These are phyloP conservation scores for Crotalus helleri DNA, from an alignment of 2,113 vertebrate species.

Conservation along the genomic window DNA sequence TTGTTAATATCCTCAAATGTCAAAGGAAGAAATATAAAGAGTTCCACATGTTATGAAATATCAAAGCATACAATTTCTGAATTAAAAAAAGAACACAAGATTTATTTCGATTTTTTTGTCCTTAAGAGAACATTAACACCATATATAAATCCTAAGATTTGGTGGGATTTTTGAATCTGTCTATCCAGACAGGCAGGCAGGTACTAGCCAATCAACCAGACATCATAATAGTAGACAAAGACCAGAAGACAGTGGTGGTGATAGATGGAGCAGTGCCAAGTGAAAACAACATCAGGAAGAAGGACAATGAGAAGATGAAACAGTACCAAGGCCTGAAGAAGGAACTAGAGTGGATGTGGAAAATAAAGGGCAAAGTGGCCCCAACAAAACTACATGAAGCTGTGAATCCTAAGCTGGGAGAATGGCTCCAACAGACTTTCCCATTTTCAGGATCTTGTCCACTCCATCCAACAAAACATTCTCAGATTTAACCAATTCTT, in stretches of 20 bases:
- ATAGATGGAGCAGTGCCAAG: background rate
- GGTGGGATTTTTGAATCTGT: background rate
- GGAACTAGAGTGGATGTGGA: background rate
- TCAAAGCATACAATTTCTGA: background rate
- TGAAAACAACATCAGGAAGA: background rate
- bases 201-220: background rate
- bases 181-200: background rate
- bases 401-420: background rate
- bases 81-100: background rate
- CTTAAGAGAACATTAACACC: background rate
- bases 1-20: background rate
- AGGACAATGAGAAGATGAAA: background rate
- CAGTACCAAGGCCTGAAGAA: background rate
- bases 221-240: background rate
- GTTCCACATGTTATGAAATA: background rate
- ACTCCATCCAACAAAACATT: background rate
- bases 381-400: background rate
- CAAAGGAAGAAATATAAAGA: background rate
- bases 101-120: background rate
- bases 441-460: background rate
- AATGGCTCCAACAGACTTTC: background rate
- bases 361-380: background rate
- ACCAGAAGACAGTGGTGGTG: background rate
- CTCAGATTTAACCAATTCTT: background rate
- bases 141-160: background rate